A percentile compares a stretch with the other conserved stretches of the same genome.
Evolutionary conservation across 2,113 vertebrate species (phyloP).

Genomic region (Hippocampus barbouri): DNA sequence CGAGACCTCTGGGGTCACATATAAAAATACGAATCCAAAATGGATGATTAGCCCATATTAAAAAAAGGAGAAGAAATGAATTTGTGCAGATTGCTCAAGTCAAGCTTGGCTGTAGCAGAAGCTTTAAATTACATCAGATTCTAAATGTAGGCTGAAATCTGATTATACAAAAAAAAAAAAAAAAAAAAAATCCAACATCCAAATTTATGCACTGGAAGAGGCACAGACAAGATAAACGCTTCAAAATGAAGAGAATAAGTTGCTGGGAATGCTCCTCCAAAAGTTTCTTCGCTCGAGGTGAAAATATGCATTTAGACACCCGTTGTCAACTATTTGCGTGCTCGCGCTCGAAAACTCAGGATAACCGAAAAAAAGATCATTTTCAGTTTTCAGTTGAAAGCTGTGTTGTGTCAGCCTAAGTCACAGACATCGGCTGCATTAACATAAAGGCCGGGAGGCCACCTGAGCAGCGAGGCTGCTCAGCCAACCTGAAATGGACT

Average conservation of each 20-base stretch:
- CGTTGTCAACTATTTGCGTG: neutral
- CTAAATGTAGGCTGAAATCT: neutral
- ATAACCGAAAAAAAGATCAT: neutral
- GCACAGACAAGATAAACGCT: neutral
- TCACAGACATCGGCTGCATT: constrained; percentile 25
- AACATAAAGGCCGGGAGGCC: constrained; percentile 31
- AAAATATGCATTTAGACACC: neutral
- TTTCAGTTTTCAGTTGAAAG: neutral
- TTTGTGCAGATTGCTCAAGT: no score
- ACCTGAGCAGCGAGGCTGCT: constrained; percentile 15
- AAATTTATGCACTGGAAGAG: neutral
- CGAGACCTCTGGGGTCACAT: no score
- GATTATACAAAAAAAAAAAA: neutral
- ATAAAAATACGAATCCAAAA: no score
- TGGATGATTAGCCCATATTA: no score
- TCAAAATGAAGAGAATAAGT: neutral
- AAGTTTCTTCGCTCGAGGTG: neutral
- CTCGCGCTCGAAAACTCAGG: neutral
- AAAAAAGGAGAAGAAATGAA: no score
- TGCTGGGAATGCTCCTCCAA: neutral
- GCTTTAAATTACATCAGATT: no score
- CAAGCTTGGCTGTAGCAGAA: no score
- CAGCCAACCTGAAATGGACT: constrained; percentile 22
- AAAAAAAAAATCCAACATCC: neutral
- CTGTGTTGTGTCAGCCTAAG: neutral